Evolutionary conservation across 2,888 invertebrate species (phyloP), one percentile per base, ranked within the genome.

Genomic region (Achlya flavicornis): DNA sequence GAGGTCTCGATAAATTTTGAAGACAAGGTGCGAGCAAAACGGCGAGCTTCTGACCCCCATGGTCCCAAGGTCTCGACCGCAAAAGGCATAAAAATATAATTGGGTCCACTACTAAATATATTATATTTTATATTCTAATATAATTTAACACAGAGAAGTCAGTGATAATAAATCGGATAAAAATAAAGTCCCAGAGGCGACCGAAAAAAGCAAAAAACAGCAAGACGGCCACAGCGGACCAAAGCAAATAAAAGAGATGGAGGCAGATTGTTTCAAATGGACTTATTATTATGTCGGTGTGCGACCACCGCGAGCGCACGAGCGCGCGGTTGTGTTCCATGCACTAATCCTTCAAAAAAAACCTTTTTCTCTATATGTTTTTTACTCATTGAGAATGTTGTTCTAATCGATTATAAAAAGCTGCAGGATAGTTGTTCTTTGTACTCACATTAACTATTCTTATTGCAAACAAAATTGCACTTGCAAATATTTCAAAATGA

Each of bases 221-320:
- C 69, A 74, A 80, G 79, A 81, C 76, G 72, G 75, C 77, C 76
- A 78, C 79, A 79, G 73, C 77, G 74, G 73, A 66, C 77, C 69
- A 74, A 76, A 78, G 72, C 76, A 85, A 85, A 85, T 79, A 85
- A 87, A 87, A 84, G 77, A 81, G 73, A 79, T 66, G 66, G 76
- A 75, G 70, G 77, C 75, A 79, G 82, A 86, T 86, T 85, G 87
- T 85, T 88, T 85, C 84, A 84, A 88, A 88, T 86, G 87, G 85
- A 83, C 86, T 88, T 89, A 86, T 86, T 87, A 88, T 81, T 77
- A 83, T 80, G 83, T 78, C 78, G 75, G 79, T 70, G 70, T 73
- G 66, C 72, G 83, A 86, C 88, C 83, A 85, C 88, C 88, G 84
- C 88, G 78, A 69, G 72, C 76, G 69, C 64, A 66, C 71, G 67